Conservation (phyloP, 2,888 invertebrate genomes). For the Sicus ferrugineus region DNA sequence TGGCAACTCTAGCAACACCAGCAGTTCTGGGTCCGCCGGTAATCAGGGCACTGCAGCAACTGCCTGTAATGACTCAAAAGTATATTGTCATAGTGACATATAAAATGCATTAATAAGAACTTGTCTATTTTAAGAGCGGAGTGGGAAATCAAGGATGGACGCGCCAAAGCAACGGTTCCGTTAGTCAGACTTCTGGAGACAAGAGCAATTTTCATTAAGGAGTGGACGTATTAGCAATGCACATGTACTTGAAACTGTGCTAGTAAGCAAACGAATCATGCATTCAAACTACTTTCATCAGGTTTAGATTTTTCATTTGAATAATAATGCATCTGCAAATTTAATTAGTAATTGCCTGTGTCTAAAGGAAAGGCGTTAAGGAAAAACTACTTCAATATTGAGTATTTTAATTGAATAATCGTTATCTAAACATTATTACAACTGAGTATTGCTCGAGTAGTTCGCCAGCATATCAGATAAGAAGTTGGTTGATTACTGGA, state of each 20-base stretch:
- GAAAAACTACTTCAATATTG: no score
- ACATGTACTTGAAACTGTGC: neutral
- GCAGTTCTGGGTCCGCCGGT: slow-evolving; percentile 45
- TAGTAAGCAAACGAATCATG: neutral
- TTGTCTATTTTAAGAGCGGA: slow-evolving; percentile 8
- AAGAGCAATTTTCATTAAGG: slow-evolving; percentile 12
- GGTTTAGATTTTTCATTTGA: no score
- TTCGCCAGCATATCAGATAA: no score
- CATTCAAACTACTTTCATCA: no score
- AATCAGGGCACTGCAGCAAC: slow-evolving; percentile 49
- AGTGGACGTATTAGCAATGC: no score
- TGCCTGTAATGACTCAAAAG: slow-evolving; percentile 51
- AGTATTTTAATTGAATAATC: no score
- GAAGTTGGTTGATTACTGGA: no score
- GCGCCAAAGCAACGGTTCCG: slow-evolving; percentile 27
- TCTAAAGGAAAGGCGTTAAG: no score
- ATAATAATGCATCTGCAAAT: no score
- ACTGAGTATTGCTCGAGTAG: no score
- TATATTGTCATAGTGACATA: slow-evolving; percentile 23
- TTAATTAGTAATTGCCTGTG: no score
- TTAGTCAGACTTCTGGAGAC: slow-evolving; percentile 13
- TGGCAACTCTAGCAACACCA: slow-evolving; percentile 51
- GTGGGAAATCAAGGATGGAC: slow-evolving; percentile 39
- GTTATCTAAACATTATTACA: no score
- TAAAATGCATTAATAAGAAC: neutral